Evolutionary conservation across 2,113 vertebrate species (phyloP), one percentile per base, ranked within the genome.

Genomic region (Indicator indicator): DNA sequence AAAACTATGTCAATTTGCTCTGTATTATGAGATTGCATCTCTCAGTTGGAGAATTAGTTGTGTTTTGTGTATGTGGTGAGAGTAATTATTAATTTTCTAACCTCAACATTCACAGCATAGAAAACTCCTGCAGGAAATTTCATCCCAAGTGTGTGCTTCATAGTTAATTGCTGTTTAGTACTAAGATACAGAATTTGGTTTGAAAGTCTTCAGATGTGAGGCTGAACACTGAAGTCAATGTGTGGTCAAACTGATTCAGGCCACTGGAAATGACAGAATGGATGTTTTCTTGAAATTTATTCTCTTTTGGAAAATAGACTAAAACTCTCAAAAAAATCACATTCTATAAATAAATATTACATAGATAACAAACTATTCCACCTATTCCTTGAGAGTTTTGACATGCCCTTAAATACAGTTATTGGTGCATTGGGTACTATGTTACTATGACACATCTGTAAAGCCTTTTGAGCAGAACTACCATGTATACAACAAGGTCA

Each of bases 341-440:
- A 21, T 32, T 72, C 3, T 46, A 0, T 21, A 18, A 69, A 75
- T 24, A 23, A 87, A 87, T 62, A 4, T 48, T 44, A 52, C 11
- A 32, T 3, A 60, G 19, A 11, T 1, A 40, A 20, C 2, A 59
- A 20, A 38, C 0, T 58, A 2, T 30, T 78, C 42, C 26, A 16
- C 19, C 24, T 63, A 10, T 40, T 54, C 32, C 36, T 73, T 77
- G 5, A 52, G 9, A 0, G 67, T 27, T 65, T 23, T 44, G 12
- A 1, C 6, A 8, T 40, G 1, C 0, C 18, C 4, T 3, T 63
- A 42, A 56, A 24, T 21, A 15, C 6, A 42, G 1, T 9, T 2
- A 2, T 80, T 52, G 5, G 10, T 18, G 12, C 3, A 4, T 3
- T 72, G 20, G 12, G 2, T 42, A 18, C 20, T 18, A 8, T 20